Conservation (phyloP, 2,888 invertebrate species). For the Glomeris marginata region DNA sequence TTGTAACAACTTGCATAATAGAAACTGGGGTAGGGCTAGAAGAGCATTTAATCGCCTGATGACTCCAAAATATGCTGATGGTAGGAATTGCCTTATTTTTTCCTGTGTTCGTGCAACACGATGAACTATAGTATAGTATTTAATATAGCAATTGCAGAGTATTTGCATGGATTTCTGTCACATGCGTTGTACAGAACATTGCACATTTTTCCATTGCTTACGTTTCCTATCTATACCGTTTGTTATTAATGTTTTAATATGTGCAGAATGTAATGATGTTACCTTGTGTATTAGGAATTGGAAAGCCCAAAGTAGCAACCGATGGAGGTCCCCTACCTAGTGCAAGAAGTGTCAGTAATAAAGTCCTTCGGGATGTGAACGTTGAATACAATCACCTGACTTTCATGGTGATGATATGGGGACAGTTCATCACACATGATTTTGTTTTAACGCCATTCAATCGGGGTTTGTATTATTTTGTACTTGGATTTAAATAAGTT, state of each 20-base stretch:
- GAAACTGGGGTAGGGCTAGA: constrained; percentile 30
- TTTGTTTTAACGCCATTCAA: constrained; percentile 20
- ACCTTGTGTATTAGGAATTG: constrained; percentile 35
- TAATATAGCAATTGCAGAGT: too few species aligned
- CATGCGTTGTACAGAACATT: too few species aligned
- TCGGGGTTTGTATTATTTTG: constrained; percentile 17
- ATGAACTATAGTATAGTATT: too few species aligned
- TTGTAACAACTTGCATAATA: constrained; percentile 31
- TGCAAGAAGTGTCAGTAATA: constrained; percentile 23
- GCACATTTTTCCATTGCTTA: too few species aligned
- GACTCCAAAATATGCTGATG: constrained; percentile 32
- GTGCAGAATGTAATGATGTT: too few species aligned
- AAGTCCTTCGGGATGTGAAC: constrained; percentile 23
- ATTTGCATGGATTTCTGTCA: too few species aligned
- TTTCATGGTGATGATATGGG: constrained; percentile 18
- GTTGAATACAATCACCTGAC: constrained; percentile 9
- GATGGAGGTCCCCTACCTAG: constrained; percentile 34
- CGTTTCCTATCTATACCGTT: too few species aligned
- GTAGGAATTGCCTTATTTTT: too few species aligned
- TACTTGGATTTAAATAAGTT: too few species aligned
- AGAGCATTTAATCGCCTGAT: constrained; percentile 30
- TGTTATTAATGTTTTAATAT: too few species aligned
- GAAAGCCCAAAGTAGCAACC: constrained; percentile 40
- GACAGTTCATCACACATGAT: constrained; percentile 23
- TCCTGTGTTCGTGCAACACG: too few species aligned